Evolutionary conservation across 2,113 vertebrate genomes (phyloP).

Genomic region (Sakesphorus luctuosus): DNA sequence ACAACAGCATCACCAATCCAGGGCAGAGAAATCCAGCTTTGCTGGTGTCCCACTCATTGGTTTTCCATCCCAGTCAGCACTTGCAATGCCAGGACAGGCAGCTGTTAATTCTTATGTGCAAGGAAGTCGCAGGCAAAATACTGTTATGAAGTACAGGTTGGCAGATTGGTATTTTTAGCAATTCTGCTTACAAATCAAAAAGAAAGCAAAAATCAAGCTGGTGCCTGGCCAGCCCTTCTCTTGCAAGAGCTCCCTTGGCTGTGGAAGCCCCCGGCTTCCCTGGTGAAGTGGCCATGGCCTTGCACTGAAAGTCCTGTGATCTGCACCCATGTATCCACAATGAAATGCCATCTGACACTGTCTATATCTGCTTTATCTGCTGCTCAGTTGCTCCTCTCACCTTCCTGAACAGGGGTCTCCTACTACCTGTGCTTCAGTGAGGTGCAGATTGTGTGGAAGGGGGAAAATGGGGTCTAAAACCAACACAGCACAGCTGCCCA

Average conservation of each 20-base stretch:
- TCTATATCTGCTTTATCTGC: neutral
- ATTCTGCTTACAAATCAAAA: neutral
- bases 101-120: neutral
- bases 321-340: neutral
- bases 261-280: neutral
- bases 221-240: neutral
- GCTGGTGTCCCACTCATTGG: neutral
- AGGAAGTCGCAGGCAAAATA: neutral
- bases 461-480: neutral
- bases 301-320: fast-evolving
- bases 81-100: neutral
- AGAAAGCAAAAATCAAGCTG: neutral
- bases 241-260: neutral
- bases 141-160: neutral
- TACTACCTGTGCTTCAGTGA: neutral
- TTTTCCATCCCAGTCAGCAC: neutral
- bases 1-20: neutral
- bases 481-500: neutral
- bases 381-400: neutral
- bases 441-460: neutral
- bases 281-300: fast-evolving
- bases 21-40: neutral
- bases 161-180: neutral
- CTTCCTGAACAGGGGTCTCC: neutral
- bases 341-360: neutral